Conservation (phyloP, 1,140 invertebrate genomes). For the Neodiprion virginianus region DNA sequence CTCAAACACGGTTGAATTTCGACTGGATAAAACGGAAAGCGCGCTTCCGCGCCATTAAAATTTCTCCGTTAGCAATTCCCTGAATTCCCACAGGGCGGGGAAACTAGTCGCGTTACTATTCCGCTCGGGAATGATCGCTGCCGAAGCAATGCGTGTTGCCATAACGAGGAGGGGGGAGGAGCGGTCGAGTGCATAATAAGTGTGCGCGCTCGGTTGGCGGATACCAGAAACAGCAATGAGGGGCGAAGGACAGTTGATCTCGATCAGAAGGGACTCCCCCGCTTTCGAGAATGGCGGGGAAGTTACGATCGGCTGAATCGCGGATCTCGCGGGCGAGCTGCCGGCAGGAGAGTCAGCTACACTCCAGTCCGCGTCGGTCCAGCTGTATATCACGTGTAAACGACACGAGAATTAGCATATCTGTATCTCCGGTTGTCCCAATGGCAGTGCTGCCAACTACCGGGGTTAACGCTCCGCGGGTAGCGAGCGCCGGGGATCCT, state of each 20-base stretch:
- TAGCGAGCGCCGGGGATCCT: background rate
- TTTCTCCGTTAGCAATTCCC: too few species aligned
- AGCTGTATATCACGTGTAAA: slow-evolving; percentile 54
- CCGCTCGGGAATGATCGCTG: too few species aligned
- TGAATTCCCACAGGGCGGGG: too few species aligned
- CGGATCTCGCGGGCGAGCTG: slow-evolving; percentile 13
- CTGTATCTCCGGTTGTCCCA: slow-evolving; percentile 49
- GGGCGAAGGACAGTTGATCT: background rate
- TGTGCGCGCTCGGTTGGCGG: background rate
- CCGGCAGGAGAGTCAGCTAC: slow-evolving; percentile 24
- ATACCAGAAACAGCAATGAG: background rate
- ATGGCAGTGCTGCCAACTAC: slow-evolving; percentile 36
- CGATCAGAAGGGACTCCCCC: background rate
- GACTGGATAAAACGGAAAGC: too few species aligned
- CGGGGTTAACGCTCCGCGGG: background rate
- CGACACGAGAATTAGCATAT: slow-evolving; percentile 53
- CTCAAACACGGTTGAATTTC: too few species aligned
- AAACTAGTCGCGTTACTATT: too few species aligned
- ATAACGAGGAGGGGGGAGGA: background rate
- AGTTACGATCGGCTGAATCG: slow-evolving; percentile 19
- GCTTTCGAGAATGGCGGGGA: background rate
- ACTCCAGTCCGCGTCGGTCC: slow-evolving; percentile 39
- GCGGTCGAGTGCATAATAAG: background rate
- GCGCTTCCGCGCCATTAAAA: too few species aligned
- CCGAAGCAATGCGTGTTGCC: background rate